phyloP scores from a whole-genome alignment of 2,888 invertebrate species.

The Diarsia mendica region DNA sequence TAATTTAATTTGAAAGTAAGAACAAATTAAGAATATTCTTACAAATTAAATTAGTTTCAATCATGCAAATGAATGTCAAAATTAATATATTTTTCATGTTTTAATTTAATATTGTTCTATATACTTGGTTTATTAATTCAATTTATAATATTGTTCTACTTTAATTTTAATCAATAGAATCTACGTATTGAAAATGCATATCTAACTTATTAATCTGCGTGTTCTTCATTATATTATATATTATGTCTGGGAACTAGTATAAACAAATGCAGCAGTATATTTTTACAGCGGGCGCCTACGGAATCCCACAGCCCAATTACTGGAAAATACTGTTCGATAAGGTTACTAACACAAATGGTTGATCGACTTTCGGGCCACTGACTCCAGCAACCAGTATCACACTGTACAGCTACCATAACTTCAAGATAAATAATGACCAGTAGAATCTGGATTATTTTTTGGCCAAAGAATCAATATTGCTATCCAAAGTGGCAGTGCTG shows the following conservation, averaged over 20 bases:
- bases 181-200: neutral
- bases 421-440: neutral
- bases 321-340: neutral
- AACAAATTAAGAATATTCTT: slow-evolving; percentile 11
- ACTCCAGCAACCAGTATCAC: neutral
- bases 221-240: slow-evolving; percentile 1
- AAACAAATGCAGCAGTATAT: neutral
- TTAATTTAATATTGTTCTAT: slow-evolving; percentile 1
- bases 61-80: too few species aligned
- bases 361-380: neutral
- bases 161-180: neutral
- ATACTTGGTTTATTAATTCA: neutral
- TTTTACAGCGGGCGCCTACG: neutral
- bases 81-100: neutral
- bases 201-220: neutral
- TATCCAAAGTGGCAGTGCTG: too few species aligned
- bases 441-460: neutral
- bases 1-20: slow-evolving; percentile 19
- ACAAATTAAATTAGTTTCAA: slow-evolving; percentile 25
- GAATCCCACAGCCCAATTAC: neutral
- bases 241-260: neutral
- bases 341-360: neutral
- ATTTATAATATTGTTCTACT: neutral
- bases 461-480: too few species aligned
- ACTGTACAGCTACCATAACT: neutral